Evolutionary conservation across 2,888 invertebrate species (phyloP).

Genomic region (Nephrotoma guestfalica): DNA sequence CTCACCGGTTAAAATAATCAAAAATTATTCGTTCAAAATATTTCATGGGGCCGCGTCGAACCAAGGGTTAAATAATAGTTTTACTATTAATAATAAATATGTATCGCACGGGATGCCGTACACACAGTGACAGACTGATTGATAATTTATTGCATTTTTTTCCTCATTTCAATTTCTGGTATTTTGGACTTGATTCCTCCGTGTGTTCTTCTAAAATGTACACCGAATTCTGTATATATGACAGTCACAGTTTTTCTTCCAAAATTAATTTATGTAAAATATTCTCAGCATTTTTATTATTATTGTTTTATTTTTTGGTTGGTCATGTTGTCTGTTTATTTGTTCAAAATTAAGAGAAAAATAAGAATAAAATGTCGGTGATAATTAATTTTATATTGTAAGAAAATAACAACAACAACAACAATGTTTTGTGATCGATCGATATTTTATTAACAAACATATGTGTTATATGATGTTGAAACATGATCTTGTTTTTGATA

Average conservation of each 20-base stretch:
- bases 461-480: slow-evolving; percentile 1
- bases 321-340: not conserved
- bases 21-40: too few species aligned
- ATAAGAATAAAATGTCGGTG: not conserved
- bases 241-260: not conserved
- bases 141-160: slow-evolving; percentile 2
- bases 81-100: not conserved
- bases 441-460: not conserved
- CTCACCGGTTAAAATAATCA: not conserved
- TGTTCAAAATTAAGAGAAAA: not conserved
- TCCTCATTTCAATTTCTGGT: not conserved
- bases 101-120: not conserved
- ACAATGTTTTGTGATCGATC: not conserved
- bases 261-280: not conserved
- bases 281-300: not conserved
- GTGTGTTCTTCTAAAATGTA: not conserved
- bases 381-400: not conserved
- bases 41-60: not conserved
- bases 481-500: slow-evolving; percentile 4
- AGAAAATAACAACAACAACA: not conserved
- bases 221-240: not conserved
- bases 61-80: not conserved
- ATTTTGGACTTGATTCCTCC: not conserved
- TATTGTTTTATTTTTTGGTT: not conserved
- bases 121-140: not conserved